Conservation (phyloP, 2,888 invertebrate genomes). For the Diabrotica balteata region DNA sequence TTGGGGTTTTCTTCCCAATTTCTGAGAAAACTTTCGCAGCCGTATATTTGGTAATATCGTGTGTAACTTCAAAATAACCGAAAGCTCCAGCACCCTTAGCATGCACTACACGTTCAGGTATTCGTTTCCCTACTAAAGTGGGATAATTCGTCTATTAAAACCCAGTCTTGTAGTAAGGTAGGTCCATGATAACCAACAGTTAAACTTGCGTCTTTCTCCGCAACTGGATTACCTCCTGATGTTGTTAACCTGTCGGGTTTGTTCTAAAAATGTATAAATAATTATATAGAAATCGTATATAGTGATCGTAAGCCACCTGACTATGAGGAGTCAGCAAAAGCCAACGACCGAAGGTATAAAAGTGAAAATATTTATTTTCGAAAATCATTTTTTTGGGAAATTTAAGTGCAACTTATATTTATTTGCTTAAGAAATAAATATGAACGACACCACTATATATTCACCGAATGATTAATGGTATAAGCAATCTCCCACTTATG, state of each 20-base stretch:
- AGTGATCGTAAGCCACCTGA: too few relatives aligned
- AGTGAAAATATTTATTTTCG: too few relatives aligned
- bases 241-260: slow-evolving; percentile 74
- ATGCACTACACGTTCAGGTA: slow-evolving; percentile 95
- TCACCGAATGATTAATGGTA: too few relatives aligned
- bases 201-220: slow-evolving; percentile 75
- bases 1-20: slow-evolving; percentile 80
- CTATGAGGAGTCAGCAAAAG: too few relatives aligned
- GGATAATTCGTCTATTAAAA: slow-evolving; percentile 78
- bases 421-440: too few relatives aligned
- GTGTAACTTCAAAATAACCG: slow-evolving; percentile 85
- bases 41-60: slow-evolving; percentile 80
- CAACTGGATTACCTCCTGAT: slow-evolving; percentile 82
- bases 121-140: slow-evolving; percentile 91
- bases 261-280: slow-evolving; percentile 59
- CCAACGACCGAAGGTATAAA: too few relatives aligned
- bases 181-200: slow-evolving; percentile 90
- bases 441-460: too few relatives aligned
- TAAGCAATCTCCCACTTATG: too few relatives aligned
- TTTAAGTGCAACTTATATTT: too few relatives aligned
- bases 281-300: too few relatives aligned
- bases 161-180: slow-evolving; percentile 82
- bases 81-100: slow-evolving; percentile 94
- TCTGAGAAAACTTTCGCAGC: slow-evolving; percentile 80
- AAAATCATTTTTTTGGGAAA: too few relatives aligned